Evolutionary conservation across 2,797 vertebrate genomes (phyloP).

Genomic region (Chlorospingus semifuscus): DNA sequence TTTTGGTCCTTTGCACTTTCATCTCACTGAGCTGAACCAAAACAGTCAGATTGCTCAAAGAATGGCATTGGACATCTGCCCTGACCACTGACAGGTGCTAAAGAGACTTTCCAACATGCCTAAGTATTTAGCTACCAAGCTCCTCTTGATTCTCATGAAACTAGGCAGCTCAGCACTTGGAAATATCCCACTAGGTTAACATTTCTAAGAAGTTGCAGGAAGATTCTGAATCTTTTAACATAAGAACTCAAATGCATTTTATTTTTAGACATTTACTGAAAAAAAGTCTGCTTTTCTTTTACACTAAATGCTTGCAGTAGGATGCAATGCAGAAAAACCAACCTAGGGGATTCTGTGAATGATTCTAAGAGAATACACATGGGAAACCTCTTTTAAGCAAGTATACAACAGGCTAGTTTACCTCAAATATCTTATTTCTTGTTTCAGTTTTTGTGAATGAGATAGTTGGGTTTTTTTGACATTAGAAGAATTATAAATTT

Average conservation of each 20-base stretch:
- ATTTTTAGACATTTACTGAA: neutral
- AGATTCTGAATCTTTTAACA: neutral
- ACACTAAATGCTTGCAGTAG: neutral
- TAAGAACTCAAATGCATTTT: neutral
- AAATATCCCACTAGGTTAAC: neutral
- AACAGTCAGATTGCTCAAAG: neutral
- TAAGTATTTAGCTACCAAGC: neutral
- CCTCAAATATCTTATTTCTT: neutral
- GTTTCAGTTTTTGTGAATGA: neutral
- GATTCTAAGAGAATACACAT: neutral
- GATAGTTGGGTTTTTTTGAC: neutral
- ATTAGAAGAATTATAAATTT: neutral
- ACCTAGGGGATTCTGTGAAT: neutral
- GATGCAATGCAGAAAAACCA: neutral
- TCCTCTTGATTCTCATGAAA: neutral
- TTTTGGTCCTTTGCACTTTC: neutral
- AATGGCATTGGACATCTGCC: neutral
- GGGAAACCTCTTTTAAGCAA: neutral
- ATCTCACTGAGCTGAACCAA: neutral
- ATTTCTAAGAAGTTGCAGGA: neutral
- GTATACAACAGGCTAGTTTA: neutral
- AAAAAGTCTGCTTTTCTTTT: neutral
- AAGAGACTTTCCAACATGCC: neutral
- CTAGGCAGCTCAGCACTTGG: neutral
- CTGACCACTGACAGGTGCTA: neutral